These are phyloP conservation scores for Taeniopygia guttata DNA, from an alignment of 2,797 vertebrate species.

Conservation along the genomic window DNA sequence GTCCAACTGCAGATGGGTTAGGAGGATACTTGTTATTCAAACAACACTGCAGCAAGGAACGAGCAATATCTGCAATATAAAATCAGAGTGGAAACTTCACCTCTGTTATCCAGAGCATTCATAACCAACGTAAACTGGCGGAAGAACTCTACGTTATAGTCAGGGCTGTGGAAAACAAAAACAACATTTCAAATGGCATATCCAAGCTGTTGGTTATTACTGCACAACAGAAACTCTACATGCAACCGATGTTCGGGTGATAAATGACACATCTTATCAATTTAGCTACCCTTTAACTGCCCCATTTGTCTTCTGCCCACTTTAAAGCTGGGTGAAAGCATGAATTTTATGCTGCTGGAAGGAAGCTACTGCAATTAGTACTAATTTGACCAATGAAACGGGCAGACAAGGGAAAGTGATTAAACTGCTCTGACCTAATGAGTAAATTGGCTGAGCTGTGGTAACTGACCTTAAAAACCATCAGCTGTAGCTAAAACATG, in stretches of 20 bases:
- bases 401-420: neutral
- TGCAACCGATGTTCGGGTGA: neutral
- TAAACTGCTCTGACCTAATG: conserved; percentile 30
- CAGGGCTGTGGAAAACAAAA: conserved; percentile 81
- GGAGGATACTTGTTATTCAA: neutral
- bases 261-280: neutral
- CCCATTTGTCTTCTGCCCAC: neutral
- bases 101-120: conserved; percentile 98
- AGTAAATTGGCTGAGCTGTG: conserved; percentile 32
- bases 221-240: neutral
- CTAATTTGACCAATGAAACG: neutral
- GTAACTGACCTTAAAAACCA: conserved; percentile 49
- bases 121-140: conserved; percentile 93
- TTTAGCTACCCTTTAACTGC: neutral
- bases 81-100: conserved; percentile 71
- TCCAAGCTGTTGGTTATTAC: neutral
- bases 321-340: neutral
- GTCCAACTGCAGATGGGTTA: neutral
- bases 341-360: neutral
- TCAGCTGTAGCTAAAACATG: conserved; percentile 5
- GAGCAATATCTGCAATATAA: neutral
- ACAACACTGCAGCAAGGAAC: neutral
- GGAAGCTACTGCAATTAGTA: conserved; percentile 6
- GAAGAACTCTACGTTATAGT: conserved; percentile 98
- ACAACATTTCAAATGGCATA: conserved; percentile 3